Evolutionary conservation across 2,113 vertebrate genomes (phyloP), one percentile per base, ranked within the genome.

Genomic region (Dipodomys stephensi): DNA sequence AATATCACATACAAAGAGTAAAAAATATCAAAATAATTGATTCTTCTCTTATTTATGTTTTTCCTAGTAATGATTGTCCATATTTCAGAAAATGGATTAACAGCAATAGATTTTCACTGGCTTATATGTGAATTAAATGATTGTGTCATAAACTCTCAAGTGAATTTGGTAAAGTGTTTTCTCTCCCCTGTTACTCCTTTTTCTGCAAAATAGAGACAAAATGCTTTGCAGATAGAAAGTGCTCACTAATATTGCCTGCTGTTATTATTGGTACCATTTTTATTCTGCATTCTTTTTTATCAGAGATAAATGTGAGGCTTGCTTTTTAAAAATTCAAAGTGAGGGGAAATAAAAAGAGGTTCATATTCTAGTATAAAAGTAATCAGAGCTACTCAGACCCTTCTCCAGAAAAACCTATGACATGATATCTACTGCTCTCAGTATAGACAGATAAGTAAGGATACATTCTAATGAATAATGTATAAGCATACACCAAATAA

Each of bases 361-460:
- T 74, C 9, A 15, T 32, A 22, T 28, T 80, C 6, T 25, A 65
- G 10, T 7, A 46, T 82, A 15, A 23, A 3, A 35, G 0, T 1
- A 6, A 11, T 27, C 32, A 4, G 32, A 83, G 4, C 1, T 20
- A 4, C 20, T n/a, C 19, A 7, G 15, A 25, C 1, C 1, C 10
- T 22, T 81, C 12, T 94, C 6, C 18, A 53, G 49, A 0, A 73
- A 71, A 57, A 53, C 0, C 20, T 11, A 12, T 46, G 5, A 76
- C 30, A 25, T 67, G 60, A 13, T 74, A 12, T 27, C 15, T 13
- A 57, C 4, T 57, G 2, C 53, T 57, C 12, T 16, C 15, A 4
- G 49, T 73, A 76, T 13, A 27, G 10, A 53, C 39, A 76, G 62
- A n/a, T 64, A 23, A 11, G 15, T 16, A 46, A 46, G 12, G 15